Evolutionary conservation across 35 echinoderm and acorn worm genomes (phyloP).

Genomic region (Anneissia japonica): DNA sequence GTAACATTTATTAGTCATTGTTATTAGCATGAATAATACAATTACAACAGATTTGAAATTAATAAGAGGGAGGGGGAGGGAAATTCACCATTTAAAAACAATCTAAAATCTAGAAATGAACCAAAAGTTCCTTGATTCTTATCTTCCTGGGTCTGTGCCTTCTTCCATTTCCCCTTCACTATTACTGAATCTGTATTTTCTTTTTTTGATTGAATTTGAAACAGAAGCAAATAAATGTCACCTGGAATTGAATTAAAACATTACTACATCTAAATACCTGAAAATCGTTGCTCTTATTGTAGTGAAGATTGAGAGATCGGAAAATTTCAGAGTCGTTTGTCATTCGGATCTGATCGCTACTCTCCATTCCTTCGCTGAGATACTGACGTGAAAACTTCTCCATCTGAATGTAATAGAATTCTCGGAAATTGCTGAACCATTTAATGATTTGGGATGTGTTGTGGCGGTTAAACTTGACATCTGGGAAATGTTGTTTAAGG

Average conservation of each 20-base stretch:
- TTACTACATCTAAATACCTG: too few species aligned
- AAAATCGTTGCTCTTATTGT: conserved; percentile 99
- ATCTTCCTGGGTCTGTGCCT: too few species aligned
- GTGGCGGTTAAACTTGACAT: conserved; percentile 99
- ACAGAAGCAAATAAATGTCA: not conserved
- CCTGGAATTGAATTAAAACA: too few species aligned
- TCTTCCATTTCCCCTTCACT: too few species aligned
- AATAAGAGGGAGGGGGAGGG: too few species aligned
- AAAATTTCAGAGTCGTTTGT: conserved; percentile 79
- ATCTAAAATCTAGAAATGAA: too few species aligned
- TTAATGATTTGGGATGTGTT: conserved; percentile 99
- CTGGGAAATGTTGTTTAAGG: conserved; percentile 79
- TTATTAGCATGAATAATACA: too few species aligned
- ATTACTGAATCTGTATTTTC: not conserved
- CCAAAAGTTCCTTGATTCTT: too few species aligned
- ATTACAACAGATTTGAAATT: too few species aligned
- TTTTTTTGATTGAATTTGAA: not conserved
- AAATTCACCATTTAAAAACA: too few species aligned
- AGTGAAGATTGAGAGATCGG: conserved; percentile 81
- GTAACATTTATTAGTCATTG: too few species aligned
- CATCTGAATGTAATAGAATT: conserved; percentile 99
- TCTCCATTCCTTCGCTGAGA: conserved; percentile 55
- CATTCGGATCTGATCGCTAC: conserved; percentile 55
- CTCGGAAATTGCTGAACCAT: conserved; percentile 99
- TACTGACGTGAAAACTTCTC: conserved; percentile 95